These are phyloP conservation scores for Dysdera silvatica DNA, from an alignment of 1,140 invertebrate species.

Conservation along the genomic window DNA sequence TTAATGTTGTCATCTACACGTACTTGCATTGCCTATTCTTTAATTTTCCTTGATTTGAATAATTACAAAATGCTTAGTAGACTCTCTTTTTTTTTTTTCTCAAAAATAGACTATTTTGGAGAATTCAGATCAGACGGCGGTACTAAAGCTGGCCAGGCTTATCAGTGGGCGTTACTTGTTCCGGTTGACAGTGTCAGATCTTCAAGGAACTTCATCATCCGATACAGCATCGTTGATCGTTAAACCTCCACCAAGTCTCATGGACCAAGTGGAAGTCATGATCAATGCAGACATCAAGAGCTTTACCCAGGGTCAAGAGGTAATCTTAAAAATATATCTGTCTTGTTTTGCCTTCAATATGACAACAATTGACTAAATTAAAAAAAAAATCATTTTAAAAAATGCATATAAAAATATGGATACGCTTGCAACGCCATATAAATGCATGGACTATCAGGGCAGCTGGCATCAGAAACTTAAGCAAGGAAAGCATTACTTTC, in stretches of 20 bases:
- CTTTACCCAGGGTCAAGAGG: slow-evolving; percentile 61
- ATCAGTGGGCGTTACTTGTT: slow-evolving; percentile 75
- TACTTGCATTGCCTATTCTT: neutral
- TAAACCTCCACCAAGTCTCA: slow-evolving; percentile 60
- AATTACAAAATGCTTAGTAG: neutral
- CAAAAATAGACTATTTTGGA: slow-evolving; percentile 53
- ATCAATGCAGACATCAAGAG: slow-evolving; percentile 54
- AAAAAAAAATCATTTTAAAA: too few species aligned
- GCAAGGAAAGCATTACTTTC: too few species aligned
- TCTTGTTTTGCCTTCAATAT: too few species aligned
- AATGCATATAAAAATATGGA: too few species aligned
- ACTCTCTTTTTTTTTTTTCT: neutral
- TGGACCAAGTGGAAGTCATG: slow-evolving; percentile 68
- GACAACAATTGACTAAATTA: too few species aligned
- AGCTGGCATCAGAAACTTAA: too few species aligned
- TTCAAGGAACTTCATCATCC: slow-evolving; percentile 68
- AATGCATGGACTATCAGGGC: too few species aligned
- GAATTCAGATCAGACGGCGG: slow-evolving; percentile 59
- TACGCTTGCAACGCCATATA: too few species aligned
- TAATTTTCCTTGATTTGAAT: neutral
- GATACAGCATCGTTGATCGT: slow-evolving; percentile 79
- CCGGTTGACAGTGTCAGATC: slow-evolving; percentile 75
- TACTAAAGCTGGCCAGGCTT: slow-evolving; percentile 69
- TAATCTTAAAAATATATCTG: too few species aligned
- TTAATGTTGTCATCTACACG: neutral